These are phyloP conservation scores for Cromileptes altivelis DNA, from an alignment of 2,113 vertebrate genomes.

Conservation along the genomic window DNA sequence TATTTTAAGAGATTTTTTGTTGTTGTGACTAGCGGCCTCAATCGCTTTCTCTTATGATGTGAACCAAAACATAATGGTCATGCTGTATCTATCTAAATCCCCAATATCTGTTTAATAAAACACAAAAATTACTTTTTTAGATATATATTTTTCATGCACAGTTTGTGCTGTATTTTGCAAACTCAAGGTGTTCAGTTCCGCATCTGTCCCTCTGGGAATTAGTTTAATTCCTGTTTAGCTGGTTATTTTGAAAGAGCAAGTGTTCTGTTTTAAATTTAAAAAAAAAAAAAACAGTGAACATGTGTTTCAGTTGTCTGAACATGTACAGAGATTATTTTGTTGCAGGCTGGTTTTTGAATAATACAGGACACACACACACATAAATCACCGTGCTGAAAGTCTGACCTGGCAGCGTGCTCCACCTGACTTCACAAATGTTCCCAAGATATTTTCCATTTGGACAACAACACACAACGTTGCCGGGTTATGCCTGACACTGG, in stretches of 20 bases:
- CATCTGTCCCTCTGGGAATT: background rate
- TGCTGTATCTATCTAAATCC: background rate
- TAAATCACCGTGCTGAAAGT: slow-evolving; percentile 59
- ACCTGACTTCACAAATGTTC: slow-evolving; percentile 68
- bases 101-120: slow-evolving; percentile 3
- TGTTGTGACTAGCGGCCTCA: no score
- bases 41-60: background rate
- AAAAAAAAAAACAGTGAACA: background rate
- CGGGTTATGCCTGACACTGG: slow-evolving; percentile 39
- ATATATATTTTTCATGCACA: background rate
- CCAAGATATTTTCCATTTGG: slow-evolving; percentile 69
- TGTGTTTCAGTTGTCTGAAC: slow-evolving; percentile 41
- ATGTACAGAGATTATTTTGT: slow-evolving; percentile 32
- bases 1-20: no score
- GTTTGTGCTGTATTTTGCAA: background rate
- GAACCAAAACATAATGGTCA: background rate
- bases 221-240: background rate
- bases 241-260: background rate
- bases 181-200: background rate
- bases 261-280: background rate
- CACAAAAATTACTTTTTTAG: background rate
- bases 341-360: slow-evolving; percentile 35
- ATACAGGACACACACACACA: slow-evolving; percentile 26
- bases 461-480: slow-evolving; percentile 68
- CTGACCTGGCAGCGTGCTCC: slow-evolving; percentile 59